Base-by-base conservation (phyloP, 2,888 invertebrate species). In the Alentia gelatinosa region DNA sequence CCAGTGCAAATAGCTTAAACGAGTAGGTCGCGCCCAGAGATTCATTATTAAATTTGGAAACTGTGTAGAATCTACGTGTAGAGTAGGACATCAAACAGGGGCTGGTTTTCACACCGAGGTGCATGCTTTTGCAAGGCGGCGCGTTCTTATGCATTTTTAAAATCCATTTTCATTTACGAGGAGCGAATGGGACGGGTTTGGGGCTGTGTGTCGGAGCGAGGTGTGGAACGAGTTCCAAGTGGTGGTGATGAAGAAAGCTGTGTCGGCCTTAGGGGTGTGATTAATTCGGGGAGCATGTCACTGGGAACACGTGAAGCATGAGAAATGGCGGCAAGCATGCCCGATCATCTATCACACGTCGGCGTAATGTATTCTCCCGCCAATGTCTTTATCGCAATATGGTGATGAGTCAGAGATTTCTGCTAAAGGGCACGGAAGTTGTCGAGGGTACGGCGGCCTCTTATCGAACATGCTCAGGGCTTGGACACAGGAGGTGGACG, bases 341-440 rank as follows among this genome's bases (percentile, higher is more conserved):
- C 35, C 23, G 23, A 26, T 39, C 37, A 79, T 79, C 79, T 79
- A 79, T 79, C 79, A 79, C 79, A 39, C 19, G 37, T 39, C 79
- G 79, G 39, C 79, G 79, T 79, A 79, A 79, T 79, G 79, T 79
- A 79, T 79, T 35, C 79, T 19, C 79, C 79, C 79, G 15, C 79
- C 35, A 79, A 79, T 79, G 79, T 79, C 79, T 79, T 79, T 79
- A 79, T 79, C 79, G 35, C 79, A 79, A 79, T 79, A 79, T 39
- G 79, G 39, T 39, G 79, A 79, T 79, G 79, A 79, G 37, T 79
- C 79, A 79, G 79, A 79, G 79, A 79, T 79, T 35, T 79, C 79
- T 39, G 37, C 79, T 35, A 79, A 79, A 79, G 79, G 79, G 79
- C 79, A 79, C 79, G 35, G 79, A 39, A 39, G 79, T 79, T 37